Conservation (phyloP, 2,888 invertebrate species). For the Acrobasis suavella region DNA sequence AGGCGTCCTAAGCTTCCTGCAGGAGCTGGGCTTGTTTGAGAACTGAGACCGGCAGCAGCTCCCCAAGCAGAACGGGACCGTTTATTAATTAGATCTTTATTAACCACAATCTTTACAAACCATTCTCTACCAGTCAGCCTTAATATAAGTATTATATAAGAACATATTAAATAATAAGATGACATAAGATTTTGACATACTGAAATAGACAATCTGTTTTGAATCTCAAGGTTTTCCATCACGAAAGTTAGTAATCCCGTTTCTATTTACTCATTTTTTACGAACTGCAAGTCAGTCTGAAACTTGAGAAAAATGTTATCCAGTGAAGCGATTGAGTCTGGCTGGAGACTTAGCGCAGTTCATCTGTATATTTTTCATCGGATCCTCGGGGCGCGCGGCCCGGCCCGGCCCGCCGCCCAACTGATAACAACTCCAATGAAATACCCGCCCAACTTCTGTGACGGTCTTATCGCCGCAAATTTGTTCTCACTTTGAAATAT, state of each 20-base stretch:
- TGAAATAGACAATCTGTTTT: too few species aligned
- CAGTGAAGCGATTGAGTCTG: constrained; percentile 6
- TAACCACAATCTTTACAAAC: too few species aligned
- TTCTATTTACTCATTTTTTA: constrained; percentile 4
- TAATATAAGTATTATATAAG: too few species aligned
- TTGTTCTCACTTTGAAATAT: constrained; percentile 68
- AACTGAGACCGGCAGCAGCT: too few species aligned
- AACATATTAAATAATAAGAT: too few species aligned
- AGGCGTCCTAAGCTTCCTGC: too few species aligned
- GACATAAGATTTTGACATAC: too few species aligned
- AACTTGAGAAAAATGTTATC: neutral
- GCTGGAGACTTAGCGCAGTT: constrained; percentile 8
- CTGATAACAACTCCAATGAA: constrained; percentile 75
- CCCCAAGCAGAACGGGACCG: too few species aligned
- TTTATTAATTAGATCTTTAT: too few species aligned
- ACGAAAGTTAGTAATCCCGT: neutral
- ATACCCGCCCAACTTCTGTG: constrained; percentile 60
- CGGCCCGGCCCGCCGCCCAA: constrained; percentile 38
- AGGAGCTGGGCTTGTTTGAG: too few species aligned
- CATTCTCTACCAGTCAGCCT: too few species aligned
- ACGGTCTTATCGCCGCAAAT: constrained; percentile 61
- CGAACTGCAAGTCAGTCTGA: neutral
- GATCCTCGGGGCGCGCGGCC: constrained; percentile 14
- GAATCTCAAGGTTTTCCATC: too few species aligned
- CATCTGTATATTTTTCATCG: constrained; percentile 25